Base-by-base conservation (phyloP, 2,888 invertebrate species). In the Caenorhabditis afra region DNA sequence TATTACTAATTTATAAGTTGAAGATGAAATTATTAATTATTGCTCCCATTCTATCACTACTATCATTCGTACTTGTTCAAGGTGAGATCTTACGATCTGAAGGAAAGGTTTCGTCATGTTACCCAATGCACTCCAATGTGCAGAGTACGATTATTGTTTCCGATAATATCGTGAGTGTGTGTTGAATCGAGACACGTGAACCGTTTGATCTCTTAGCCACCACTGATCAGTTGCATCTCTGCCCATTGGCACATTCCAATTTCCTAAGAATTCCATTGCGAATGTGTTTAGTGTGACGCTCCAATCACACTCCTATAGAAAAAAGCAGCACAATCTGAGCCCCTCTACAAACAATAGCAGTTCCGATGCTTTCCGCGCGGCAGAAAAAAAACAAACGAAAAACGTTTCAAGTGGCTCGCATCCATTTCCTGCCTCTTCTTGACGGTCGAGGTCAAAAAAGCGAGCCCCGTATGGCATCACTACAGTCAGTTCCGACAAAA, bases 331-430 rank as follows among this genome's bases (percentile, higher is more conserved):
- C 22, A 57, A 71, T 49, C 62, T 62, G 55, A 61, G 59, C 44
- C 41, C 7, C 45, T 70, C 20, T 18, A 44, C 45, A 71, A 71
- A 71, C 55, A 71, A 41, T 22, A 53, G 20, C 39, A 39, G 62
- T 64, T 62, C 53, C 45, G 52, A 61, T 37, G 57, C 47, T 55
- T 61, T 57, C 62, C 71, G 71, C 71, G 62, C 62, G 71, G 57
- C 29, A 29, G 29, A 7, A 3, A 29, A 29, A 29, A 71, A 59
- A 71, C 62, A 71, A 71, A 64, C 71, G 62, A 71, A 57, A 76
- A 70, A 76, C 67, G 76, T 76, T 76, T 76, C 76, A 76, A 76
- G 76, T 76, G 68, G 45, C 44, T 11, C 14, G 41, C 41, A 11
- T 59, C 52, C n/a, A 41, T 55, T 57, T 20, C 41, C 29, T 20